A percentile compares a stretch with the other conserved stretches of the same genome.
These are phyloP conservation scores for Odocoileus virginianus DNA, from an alignment of 2,113 vertebrate species.

Conservation along the genomic window DNA sequence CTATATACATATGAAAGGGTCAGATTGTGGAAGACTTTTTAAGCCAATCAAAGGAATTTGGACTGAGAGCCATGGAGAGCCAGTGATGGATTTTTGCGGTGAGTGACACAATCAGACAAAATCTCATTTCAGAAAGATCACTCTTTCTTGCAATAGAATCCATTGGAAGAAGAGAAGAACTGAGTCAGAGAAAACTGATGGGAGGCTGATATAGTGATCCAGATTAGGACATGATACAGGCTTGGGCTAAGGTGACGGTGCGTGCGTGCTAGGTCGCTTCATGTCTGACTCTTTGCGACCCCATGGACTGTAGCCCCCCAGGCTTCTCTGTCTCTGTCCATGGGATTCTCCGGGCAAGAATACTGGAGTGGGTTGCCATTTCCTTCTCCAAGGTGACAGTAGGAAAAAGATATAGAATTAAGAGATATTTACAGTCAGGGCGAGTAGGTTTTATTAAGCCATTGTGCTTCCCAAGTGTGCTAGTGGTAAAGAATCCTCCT, in stretches of 20 bases:
- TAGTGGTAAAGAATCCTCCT: not conserved
- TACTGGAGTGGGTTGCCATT: not conserved
- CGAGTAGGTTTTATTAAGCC: not conserved
- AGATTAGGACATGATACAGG: not conserved
- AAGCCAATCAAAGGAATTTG: not conserved
- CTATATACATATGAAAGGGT: not conserved
- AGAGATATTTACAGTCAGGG: not conserved
- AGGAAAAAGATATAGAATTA: not conserved
- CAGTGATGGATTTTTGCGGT: not conserved
- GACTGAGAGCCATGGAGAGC: not conserved
- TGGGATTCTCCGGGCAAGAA: not conserved
- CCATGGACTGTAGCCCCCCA: not conserved
- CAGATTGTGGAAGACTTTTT: not conserved
- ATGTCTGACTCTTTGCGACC: not conserved
- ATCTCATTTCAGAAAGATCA: not conserved
- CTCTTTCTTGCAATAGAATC: not conserved
- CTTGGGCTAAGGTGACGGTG: not conserved
- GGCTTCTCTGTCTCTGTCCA: not conserved
- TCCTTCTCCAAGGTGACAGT: not conserved
- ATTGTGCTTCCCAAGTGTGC: not conserved
- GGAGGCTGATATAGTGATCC: not conserved
- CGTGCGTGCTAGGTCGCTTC: accelerated
- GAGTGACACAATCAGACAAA: not conserved
- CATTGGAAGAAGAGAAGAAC: not conserved
- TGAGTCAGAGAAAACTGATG: not conserved